A percentile compares a stretch with the other conserved stretches of the same genome.
Evolutionary conservation across 2,113 vertebrate species (phyloP).

Genomic region (Pionites leucogaster): DNA sequence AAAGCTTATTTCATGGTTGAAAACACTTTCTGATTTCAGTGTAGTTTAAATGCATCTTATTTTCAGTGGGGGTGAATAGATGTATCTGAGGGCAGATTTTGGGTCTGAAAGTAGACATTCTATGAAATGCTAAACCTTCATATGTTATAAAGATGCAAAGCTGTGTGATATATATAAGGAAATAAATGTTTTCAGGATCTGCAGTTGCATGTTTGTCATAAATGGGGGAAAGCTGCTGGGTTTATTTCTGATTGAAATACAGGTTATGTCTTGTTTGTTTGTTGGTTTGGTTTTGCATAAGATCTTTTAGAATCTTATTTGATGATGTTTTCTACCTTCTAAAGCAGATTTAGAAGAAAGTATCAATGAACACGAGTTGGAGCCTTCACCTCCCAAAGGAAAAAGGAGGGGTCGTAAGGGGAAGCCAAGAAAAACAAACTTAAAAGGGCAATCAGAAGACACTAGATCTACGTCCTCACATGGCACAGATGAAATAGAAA

Average conservation of each 20-base stretch:
- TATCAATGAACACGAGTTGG: constrained; percentile 89
- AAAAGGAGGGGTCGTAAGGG: constrained; percentile 91
- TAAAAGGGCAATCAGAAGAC: constrained; percentile 91
- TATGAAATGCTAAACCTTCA: neutral
- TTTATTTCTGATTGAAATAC: neutral
- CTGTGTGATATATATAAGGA: neutral
- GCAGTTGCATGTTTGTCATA: neutral
- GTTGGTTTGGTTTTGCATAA: neutral
- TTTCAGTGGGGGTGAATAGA: neutral
- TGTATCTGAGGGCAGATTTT: neutral
- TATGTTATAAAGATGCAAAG: neutral
- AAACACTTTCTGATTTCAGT: neutral
- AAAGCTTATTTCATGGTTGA: neutral
- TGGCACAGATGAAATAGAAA: constrained; percentile 92
- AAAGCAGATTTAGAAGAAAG: constrained; percentile 86
- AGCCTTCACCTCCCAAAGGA: constrained; percentile 88
- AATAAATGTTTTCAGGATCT: neutral
- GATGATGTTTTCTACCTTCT: constrained; percentile 58
- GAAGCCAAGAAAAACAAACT: constrained; percentile 83
- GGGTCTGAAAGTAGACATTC: neutral
- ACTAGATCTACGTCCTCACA: constrained; percentile 93
- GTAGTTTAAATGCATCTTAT: neutral
- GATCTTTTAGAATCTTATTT: neutral
- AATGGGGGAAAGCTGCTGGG: neutral
- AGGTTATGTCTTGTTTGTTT: neutral